These are phyloP conservation scores for human DNA, from an alignment of 2,113 vertebrate species.

Conservation along the genomic window DNA sequence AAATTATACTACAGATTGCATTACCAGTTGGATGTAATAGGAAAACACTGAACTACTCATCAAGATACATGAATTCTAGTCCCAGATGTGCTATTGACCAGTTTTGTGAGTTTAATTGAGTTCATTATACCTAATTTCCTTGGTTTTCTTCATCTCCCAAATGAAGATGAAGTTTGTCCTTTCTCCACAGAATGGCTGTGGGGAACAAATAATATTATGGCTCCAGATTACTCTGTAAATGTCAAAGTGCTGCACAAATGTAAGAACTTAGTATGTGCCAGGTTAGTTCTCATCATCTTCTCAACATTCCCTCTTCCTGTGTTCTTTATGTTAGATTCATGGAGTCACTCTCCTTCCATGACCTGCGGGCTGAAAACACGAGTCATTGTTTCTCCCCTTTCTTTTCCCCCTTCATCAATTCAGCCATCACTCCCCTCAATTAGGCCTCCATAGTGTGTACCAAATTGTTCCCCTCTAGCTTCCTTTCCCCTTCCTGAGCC, in stretches of 20 bases:
- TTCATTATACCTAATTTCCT: not conserved
- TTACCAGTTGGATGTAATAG: not conserved
- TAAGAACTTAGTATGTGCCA: not conserved
- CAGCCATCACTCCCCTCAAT: not conserved
- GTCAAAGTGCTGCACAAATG: no score
- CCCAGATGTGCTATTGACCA: not conserved
- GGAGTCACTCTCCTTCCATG: not conserved
- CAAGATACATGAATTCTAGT: not conserved
- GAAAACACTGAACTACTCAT: not conserved
- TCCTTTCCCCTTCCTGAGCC: not conserved
- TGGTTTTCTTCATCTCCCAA: not conserved
- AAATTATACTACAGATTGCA: not conserved
- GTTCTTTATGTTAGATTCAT: not conserved
- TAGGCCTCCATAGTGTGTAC: not conserved
- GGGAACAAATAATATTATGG: not conserved
- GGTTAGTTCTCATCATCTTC: not conserved
- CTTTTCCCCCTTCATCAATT: not conserved
- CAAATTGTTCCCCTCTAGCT: fast-evolving
- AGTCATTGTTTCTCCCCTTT: not conserved
- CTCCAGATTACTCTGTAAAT: not conserved
- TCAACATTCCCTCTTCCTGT: not conserved
- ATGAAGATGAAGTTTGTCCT: not conserved
- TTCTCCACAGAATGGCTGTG: not conserved
- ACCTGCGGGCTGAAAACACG: not conserved
- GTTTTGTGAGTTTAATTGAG: not conserved